A percentile compares a stretch with the other conserved stretches of the same genome.
phyloP scores from a whole-genome alignment of 2,888 invertebrate genomes.

The Lycophotia porphyrea region DNA sequence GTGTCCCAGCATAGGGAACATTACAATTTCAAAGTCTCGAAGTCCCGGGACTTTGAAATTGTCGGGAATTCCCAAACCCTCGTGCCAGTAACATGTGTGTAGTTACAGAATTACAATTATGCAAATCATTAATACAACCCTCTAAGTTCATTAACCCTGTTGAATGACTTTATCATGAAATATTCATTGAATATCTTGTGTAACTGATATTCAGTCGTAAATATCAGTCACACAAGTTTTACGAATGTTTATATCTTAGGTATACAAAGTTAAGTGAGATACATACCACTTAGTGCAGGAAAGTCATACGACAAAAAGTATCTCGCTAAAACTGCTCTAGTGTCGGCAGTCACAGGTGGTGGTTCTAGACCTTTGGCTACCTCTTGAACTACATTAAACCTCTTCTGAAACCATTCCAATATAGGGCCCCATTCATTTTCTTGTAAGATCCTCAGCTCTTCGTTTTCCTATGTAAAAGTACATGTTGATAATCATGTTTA shows the following conservation, averaged over 20 bases:
- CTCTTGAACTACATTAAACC: slow-evolving; percentile 93
- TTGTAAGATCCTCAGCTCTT: slow-evolving; percentile 94
- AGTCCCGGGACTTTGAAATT: too few relatives aligned
- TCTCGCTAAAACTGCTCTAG: slow-evolving; percentile 92
- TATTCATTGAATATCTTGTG: too few relatives aligned
- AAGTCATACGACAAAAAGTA: slow-evolving; percentile 96
- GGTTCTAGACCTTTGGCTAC: slow-evolving; percentile 93
- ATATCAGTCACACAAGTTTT: not conserved
- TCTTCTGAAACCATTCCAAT: slow-evolving; percentile 96
- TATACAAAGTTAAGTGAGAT: not conserved
- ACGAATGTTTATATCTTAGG: slow-evolving; percentile 6
- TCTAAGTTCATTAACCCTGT: too few relatives aligned
- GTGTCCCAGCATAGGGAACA: too few relatives aligned
- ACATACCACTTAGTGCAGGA: slow-evolving; percentile 94
- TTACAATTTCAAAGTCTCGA: too few relatives aligned
- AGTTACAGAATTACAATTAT: too few relatives aligned
- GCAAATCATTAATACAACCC: too few relatives aligned
- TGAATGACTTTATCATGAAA: too few relatives aligned
- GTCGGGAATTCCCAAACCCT: too few relatives aligned
- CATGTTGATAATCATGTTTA: not conserved
- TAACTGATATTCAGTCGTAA: too few relatives aligned
- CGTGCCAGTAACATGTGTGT: too few relatives aligned
- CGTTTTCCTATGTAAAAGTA: slow-evolving; percentile 91
- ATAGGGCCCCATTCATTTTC: slow-evolving; percentile 96
- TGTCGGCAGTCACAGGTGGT: slow-evolving; percentile 92